Evolutionary conservation across 2,113 vertebrate genomes (phyloP).

Genomic region (Sminthopsis crassicaudata): DNA sequence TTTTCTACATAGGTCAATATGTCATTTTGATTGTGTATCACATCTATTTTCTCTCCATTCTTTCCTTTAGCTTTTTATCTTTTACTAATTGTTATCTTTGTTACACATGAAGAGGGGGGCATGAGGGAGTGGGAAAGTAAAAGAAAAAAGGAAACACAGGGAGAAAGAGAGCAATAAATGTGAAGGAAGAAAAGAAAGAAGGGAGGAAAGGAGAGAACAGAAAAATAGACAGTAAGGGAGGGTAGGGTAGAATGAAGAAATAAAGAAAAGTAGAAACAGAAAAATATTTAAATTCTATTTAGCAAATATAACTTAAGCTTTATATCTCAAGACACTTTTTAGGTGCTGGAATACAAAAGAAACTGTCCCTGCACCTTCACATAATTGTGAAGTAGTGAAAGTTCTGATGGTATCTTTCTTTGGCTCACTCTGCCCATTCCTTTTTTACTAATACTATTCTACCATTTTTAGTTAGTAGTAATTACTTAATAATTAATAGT

Average conservation of each 20-base stretch:
- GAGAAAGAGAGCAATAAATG: neutral
- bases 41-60: neutral
- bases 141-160: neutral
- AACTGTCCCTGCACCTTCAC: neutral
- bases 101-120: neutral
- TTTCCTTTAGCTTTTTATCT: neutral
- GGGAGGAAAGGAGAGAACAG: neutral
- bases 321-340: neutral
- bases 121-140: neutral
- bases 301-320: neutral
- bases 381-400: neutral
- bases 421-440: neutral
- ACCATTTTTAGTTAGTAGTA: neutral
- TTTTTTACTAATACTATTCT: neutral
- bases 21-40: neutral
- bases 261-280: neutral
- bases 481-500: too few relatives aligned
- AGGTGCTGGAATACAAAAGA: neutral
- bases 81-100: neutral
- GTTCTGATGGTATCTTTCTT: neutral
- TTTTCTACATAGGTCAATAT: neutral
- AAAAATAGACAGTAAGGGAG: neutral
- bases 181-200: neutral
- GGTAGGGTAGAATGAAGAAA: neutral
- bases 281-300: neutral